Evolutionary conservation across 2,797 vertebrate species (phyloP), one percentile per base, ranked within the genome.

Genomic region (Capromys pilorides): DNA sequence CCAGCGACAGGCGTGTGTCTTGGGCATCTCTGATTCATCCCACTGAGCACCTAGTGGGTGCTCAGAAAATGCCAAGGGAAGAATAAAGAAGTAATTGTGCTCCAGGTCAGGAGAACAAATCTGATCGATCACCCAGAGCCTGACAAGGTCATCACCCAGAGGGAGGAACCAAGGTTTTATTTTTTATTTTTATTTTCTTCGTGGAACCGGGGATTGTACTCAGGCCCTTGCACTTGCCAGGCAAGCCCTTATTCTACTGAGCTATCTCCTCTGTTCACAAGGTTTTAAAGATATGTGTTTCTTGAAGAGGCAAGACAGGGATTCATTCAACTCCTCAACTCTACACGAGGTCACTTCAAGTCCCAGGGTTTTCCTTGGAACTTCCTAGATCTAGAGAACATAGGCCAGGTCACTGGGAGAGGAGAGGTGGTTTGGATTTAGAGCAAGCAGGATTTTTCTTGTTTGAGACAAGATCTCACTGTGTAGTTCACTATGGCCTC

Each of bases 1-100:
- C 87, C 85, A 90, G 94, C 64, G 79, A 88, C 41, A 94, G 77
- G 49, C 10, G 5, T 45, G 8, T 86, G 41, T 94, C 36, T 94
- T 64, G 85, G 51, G 62, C 26, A 6, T 78, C 79, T 95, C 45
- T 77, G 92, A 86, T 66, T 94, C 57, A 75, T 13, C 73, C 85
- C 22, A n/a, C n/a, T n/a, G n/a, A n/a, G n/a, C n/a, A n/a, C n/a
- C n/a, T n/a, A n/a, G n/a, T n/a, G n/a, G n/a, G 28, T 84, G 12
- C 61, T 79, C 51, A 90, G 73, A 81, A 88, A 94, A 95, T 83
- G 59, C 39, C 71, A 79, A 26, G 26, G 69, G 86, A 54, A 26
- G 19, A 71, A 49, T 62, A 51, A 66, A 96, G 77, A 78, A n/a
- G 10, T 28, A 28, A 67, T 51, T 93, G 28, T 26, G 83, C 9